phyloP scores from a whole-genome alignment of 2,888 invertebrate genomes.

The Flexamia atlantica region DNA sequence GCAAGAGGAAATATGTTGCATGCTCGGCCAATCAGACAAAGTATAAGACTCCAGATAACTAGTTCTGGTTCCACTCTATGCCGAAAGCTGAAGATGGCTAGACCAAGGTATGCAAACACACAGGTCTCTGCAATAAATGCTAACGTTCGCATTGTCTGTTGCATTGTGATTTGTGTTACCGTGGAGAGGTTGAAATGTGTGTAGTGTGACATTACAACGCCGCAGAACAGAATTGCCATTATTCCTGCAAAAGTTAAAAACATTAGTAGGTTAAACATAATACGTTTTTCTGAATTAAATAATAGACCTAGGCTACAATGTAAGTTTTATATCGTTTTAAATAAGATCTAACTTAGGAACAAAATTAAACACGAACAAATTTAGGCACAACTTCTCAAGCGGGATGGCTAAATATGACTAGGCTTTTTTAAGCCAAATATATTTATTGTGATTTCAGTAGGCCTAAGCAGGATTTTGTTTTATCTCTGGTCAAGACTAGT shows the following conservation, averaged over 20 bases:
- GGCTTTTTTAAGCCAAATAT: too few relatives aligned
- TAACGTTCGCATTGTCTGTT: constrained; percentile 97
- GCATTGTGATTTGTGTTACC: constrained; percentile 99
- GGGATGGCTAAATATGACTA: too few relatives aligned
- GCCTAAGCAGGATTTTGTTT: too few relatives aligned
- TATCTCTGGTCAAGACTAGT: too few relatives aligned
- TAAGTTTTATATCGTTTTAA: too few relatives aligned
- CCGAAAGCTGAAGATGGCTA: constrained; percentile 96
- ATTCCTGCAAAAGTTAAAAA: constrained; percentile 82
- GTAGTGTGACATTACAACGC: constrained; percentile 99
- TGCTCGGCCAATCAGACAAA: constrained; percentile 95
- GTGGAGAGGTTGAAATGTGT: constrained; percentile 99
- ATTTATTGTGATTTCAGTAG: too few relatives aligned
- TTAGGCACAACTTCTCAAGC: too few relatives aligned
- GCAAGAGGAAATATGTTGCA: constrained; percentile 98
- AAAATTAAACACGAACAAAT: too few relatives aligned
- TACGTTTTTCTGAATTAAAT: too few relatives aligned
- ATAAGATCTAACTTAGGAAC: too few relatives aligned
- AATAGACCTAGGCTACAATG: too few relatives aligned
- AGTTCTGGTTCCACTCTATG: constrained; percentile 83
- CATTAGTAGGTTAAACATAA: too few relatives aligned
- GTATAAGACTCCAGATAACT: constrained; percentile 95
- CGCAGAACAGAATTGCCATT: constrained; percentile 99
- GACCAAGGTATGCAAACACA: constrained; percentile 98
- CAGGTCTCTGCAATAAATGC: constrained; percentile 99